Evolutionary conservation across 2,888 invertebrate species (phyloP).

Genomic region (Scaptomyza polygonia): DNA sequence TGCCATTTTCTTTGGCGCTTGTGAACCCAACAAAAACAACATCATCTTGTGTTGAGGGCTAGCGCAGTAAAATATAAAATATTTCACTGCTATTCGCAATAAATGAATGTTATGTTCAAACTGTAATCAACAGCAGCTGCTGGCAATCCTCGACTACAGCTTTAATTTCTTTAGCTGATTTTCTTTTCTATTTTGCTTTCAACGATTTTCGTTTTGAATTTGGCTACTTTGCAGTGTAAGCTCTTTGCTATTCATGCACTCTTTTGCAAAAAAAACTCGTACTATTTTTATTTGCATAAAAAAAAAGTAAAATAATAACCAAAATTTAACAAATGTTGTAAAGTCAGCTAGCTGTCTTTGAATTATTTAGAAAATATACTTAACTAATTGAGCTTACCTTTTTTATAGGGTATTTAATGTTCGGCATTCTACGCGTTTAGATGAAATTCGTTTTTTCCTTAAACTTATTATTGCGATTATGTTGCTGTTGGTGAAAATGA

Average conservation of each 20-base stretch:
- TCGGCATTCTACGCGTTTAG: not conserved
- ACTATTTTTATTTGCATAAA: not conserved
- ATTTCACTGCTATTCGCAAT: slow-evolving; percentile 73
- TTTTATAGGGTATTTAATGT: slow-evolving; percentile 24
- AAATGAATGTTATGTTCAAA: slow-evolving; percentile 76
- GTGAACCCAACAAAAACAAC: slow-evolving; percentile 18
- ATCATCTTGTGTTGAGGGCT: slow-evolving; percentile 37
- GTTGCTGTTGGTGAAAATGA: slow-evolving; percentile 64
- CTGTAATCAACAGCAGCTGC: slow-evolving; percentile 79
- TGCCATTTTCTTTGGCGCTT: slow-evolving; percentile 28
- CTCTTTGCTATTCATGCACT: slow-evolving; percentile 9
- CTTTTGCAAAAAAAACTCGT: not conserved
- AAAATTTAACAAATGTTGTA: no score
- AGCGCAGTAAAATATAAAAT: slow-evolving; percentile 66
- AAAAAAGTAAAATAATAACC: no score
- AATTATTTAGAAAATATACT: no score
- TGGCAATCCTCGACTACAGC: slow-evolving; percentile 36
- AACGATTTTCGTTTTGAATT: slow-evolving; percentile 18
- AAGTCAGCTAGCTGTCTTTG: not conserved
- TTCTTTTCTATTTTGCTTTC: slow-evolving; percentile 11
- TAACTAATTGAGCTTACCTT: no score
- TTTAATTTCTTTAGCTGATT: slow-evolving; percentile 19
- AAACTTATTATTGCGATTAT: slow-evolving; percentile 63
- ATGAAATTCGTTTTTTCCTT: not conserved
- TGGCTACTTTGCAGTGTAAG: slow-evolving; percentile 41